A percentile compares a stretch with the other conserved stretches of the same genome.
phyloP scores from a whole-genome alignment of 2,888 invertebrate genomes.

The Morinoia aosen region DNA sequence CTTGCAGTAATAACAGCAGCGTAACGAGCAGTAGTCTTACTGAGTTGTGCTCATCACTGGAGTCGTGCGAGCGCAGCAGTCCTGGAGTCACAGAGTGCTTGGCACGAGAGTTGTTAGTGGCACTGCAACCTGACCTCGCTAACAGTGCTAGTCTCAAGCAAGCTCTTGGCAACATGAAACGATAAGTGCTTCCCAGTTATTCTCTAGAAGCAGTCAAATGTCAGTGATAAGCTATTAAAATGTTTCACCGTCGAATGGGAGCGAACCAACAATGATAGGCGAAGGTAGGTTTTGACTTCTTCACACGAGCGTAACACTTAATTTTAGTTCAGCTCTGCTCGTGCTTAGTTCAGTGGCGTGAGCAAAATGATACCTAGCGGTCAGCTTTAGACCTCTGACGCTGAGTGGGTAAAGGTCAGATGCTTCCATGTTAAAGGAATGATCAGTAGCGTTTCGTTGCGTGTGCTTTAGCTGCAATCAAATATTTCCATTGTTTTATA shows the following conservation, averaged over 20 bases:
- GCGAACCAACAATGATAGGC: background rate
- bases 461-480: background rate
- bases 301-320: background rate
- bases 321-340: background rate
- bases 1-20: slow-evolving; percentile 8
- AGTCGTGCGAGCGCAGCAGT: slow-evolving; percentile 53
- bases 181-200: slow-evolving; percentile 16
- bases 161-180: slow-evolving; percentile 48
- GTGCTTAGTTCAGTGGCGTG: background rate
- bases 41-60: slow-evolving; percentile 36
- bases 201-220: background rate
- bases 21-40: background rate
- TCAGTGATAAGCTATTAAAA: background rate
- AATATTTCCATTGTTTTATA: background rate
- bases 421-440: background rate
- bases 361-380: background rate
- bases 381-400: background rate
- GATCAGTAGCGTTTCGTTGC: background rate
- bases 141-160: slow-evolving; percentile 26
- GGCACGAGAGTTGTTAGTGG: background rate
- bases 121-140: slow-evolving; percentile 44
- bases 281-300: background rate
- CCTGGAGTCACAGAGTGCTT: slow-evolving; percentile 45
- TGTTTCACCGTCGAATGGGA: background rate
- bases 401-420: background rate